Percentiles rank a stretch among this genome's conserved stretches.
Evolutionary conservation across 2,888 invertebrate species (phyloP).

Genomic region (Hypena proboscidalis): DNA sequence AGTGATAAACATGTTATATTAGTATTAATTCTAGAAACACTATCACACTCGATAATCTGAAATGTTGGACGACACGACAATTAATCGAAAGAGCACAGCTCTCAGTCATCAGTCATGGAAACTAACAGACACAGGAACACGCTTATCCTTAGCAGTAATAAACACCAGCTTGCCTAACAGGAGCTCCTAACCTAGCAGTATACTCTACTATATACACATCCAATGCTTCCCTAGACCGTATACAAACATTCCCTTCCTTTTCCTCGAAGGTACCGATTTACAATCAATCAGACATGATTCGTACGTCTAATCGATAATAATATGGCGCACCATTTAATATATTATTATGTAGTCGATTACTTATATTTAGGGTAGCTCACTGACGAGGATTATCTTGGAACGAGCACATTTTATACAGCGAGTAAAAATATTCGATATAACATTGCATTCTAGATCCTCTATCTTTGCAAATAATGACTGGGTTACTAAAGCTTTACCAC

Average conservation of each 20-base stretch:
- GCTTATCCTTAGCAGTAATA: slow-evolving; percentile 28
- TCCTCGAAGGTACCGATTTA: slow-evolving; percentile 31
- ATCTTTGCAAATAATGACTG: slow-evolving; percentile 1
- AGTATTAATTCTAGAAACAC: slow-evolving; percentile 29
- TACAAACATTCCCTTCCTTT: slow-evolving; percentile 55
- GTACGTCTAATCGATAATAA: slow-evolving; percentile 43
- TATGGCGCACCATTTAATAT: slow-evolving; percentile 28
- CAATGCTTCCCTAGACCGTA: slow-evolving; percentile 64
- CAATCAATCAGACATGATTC: slow-evolving; percentile 44
- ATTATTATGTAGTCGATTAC: slow-evolving; percentile 19
- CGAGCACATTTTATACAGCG: slow-evolving; percentile 20
- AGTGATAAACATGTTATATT: slow-evolving; percentile 52
- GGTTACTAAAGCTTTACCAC: too few relatives aligned
- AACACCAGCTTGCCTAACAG: slow-evolving; percentile 28
- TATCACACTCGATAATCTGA: slow-evolving; percentile 51
- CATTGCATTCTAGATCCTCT: slow-evolving; percentile 2
- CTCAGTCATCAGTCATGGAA: slow-evolving; percentile 35
- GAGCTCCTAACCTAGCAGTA: slow-evolving; percentile 26
- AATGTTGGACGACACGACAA: slow-evolving; percentile 44
- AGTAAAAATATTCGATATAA: slow-evolving; percentile 11
- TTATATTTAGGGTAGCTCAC: slow-evolving; percentile 17
- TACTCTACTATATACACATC: slow-evolving; percentile 51
- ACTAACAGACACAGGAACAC: slow-evolving; percentile 32
- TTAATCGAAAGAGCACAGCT: slow-evolving; percentile 54
- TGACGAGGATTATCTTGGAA: slow-evolving; percentile 18